Base-by-base conservation (phyloP, 2,888 invertebrate species). In the Alcis repandata region DNA sequence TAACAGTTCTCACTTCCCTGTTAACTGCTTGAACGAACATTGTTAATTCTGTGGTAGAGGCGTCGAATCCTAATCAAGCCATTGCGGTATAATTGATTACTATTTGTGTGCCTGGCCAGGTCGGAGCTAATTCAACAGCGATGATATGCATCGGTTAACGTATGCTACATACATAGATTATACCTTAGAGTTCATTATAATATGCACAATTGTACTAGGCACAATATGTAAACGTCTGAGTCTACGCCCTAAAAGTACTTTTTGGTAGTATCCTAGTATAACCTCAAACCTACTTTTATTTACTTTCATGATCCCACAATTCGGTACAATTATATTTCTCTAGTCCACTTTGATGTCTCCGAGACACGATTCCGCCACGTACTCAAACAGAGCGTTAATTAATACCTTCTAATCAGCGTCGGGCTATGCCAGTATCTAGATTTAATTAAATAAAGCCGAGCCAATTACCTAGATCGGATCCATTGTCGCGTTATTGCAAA, bases 361-460 rank as follows among this genome's bases (percentile, higher is more conserved):
- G 27, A 64, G 59, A 40, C 52, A 20, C 40, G 60, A 46, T 59
- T 57, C 43, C 19, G 38, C 41, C 43, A 46, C 48, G 56, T 58
- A 49, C 63, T 59, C 56, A 51, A 52, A 60, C 61, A 56, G 60
- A 63, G 67, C 54, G 69, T 65, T 77, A 79, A 78, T 80, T 72
- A 79, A 76, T 73, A 72, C 72, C 71, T 70, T 75, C 72, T 73
- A 79, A 78, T 77, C 68, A 75, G 69, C 63, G 68, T 59, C 45
- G 58, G 64, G 71, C 67, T 72, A 63, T 11, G 45, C 43, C 45
- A 27, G 46, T 59, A 65, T 45, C 63, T 60, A 63, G 63, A 70
- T 68, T 67, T 61, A 71, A 67, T 62, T 66, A 68, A 58, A 67
- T 60, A 57, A 69, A 68, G 56, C 61, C 51, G 53, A 68, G 65